Conservation (phyloP, 2,113 vertebrate species). For the Coryphaenoides rupestris region DNA sequence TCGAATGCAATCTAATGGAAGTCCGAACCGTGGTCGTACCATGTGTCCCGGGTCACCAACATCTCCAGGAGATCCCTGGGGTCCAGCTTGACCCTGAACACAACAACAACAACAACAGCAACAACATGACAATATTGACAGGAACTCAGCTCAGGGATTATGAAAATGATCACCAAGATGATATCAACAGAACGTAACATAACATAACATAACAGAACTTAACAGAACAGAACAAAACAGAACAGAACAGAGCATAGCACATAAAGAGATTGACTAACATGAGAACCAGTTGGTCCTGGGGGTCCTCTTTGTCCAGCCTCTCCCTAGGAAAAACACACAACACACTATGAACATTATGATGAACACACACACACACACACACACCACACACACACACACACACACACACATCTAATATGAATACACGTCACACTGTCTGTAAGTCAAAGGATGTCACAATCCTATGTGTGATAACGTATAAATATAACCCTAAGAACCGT, state of each 20-base stretch:
- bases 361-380: not conserved
- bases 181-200: not conserved
- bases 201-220: not conserved
- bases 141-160: not conserved
- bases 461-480: too few relatives aligned
- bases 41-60: constrained; percentile 87
- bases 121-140: not conserved
- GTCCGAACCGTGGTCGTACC: constrained; percentile 68
- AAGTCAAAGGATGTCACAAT: too few relatives aligned
- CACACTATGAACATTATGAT: not conserved
- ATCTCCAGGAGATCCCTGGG: constrained; percentile 84
- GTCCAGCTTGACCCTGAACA: constrained; percentile 81
- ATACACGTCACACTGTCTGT: too few relatives aligned
- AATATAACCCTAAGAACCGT: too few relatives aligned
- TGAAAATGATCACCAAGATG: not conserved
- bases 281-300: constrained; percentile 82
- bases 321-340: constrained; percentile 75
- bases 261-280: constrained; percentile 75
- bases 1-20: too few relatives aligned
- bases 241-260: not conserved
- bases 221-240: not conserved
- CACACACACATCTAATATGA: too few relatives aligned
- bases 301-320: constrained; percentile 88
- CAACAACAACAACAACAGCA: too few relatives aligned
- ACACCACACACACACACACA: too few relatives aligned